Evolutionary conservation across 2,113 vertebrate genomes (phyloP).

Genomic region (Poeciliopsis prolifica): DNA sequence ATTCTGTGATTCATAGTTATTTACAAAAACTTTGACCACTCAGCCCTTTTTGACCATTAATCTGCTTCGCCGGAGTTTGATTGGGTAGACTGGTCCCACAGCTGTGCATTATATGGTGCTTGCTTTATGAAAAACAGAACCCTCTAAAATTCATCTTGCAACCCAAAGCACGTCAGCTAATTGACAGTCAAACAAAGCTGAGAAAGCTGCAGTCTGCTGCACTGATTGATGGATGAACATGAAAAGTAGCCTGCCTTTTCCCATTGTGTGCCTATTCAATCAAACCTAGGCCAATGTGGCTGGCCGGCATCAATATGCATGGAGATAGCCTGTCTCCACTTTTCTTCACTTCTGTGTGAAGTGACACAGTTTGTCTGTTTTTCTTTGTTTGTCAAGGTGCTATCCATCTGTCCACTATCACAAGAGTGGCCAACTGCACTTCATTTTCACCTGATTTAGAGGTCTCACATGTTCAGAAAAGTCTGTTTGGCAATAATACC

Average conservation of each 20-base stretch:
- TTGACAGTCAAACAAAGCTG: constrained; percentile 75
- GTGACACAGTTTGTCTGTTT: constrained; percentile 70
- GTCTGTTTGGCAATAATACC: constrained; percentile 19
- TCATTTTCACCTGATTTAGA: constrained; percentile 43
- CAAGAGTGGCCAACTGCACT: constrained; percentile 44
- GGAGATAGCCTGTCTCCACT: constrained; percentile 74
- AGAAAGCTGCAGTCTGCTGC: constrained; percentile 63
- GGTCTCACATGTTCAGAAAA: constrained; percentile 12
- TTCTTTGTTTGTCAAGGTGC: constrained; percentile 69
- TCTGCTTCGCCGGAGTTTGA: constrained; percentile 8
- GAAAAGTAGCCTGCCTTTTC: constrained; percentile 78
- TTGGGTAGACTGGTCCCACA: constrained; percentile 55
- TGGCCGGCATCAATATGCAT: constrained; percentile 78
- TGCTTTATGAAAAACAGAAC: constrained; percentile 50
- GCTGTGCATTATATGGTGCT: constrained; percentile 39
- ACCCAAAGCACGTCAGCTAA: constrained; percentile 68
- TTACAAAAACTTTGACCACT: constrained; percentile 27
- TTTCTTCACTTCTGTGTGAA: constrained; percentile 57
- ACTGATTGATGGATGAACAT: constrained; percentile 80
- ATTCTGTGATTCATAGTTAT: constrained; percentile 14
- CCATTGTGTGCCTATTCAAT: constrained; percentile 78
- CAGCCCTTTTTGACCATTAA: constrained; percentile 42
- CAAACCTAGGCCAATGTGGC: constrained; percentile 68
- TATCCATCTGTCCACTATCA: constrained; percentile 61
- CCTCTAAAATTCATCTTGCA: constrained; percentile 61